Evolutionary conservation across 2,888 invertebrate genomes (phyloP).

Genomic region (Apotomis turbidana): DNA sequence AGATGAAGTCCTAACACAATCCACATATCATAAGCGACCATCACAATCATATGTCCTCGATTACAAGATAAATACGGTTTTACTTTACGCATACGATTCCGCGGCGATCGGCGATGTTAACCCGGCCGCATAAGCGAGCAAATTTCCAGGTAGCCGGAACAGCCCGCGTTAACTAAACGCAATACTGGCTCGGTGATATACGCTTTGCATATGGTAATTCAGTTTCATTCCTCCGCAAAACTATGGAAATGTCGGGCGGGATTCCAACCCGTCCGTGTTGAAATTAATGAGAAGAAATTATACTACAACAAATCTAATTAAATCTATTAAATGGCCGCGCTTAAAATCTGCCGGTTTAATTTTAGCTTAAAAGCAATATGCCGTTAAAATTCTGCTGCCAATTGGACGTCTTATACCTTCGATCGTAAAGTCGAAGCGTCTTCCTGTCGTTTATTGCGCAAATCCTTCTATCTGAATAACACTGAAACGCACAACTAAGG

Average conservation of each 20-base stretch:
- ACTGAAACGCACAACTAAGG: conserved; percentile 46
- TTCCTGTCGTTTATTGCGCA: conserved; percentile 70
- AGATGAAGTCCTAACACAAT: too few relatives aligned
- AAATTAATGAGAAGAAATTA: conserved; percentile 76
- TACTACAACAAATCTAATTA: conserved; percentile 67
- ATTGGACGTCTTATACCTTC: conserved; percentile 64
- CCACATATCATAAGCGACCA: background rate
- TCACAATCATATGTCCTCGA: background rate
- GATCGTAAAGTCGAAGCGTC: conserved; percentile 67
- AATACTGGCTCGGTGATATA: conserved; percentile 46
- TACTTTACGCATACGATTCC: background rate
- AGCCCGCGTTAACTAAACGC: conserved; percentile 33
- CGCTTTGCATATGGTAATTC: conserved; percentile 63
- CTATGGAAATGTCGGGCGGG: conserved; percentile 63
- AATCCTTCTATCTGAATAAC: conserved; percentile 62
- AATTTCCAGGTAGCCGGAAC: conserved; percentile 30
- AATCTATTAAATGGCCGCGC: conserved; percentile 59
- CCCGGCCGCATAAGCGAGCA: conserved; percentile 17
- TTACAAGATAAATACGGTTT: conserved; percentile 2
- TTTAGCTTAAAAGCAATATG: conserved; percentile 69
- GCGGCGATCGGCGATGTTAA: conserved; percentile 18
- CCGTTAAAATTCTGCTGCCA: conserved; percentile 71
- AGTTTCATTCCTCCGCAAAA: conserved; percentile 56
- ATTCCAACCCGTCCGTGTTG: conserved; percentile 59
- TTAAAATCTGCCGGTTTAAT: conserved; percentile 65